These are phyloP conservation scores for Strigops habroptila DNA, from an alignment of 2,113 vertebrate genomes.

Conservation along the genomic window DNA sequence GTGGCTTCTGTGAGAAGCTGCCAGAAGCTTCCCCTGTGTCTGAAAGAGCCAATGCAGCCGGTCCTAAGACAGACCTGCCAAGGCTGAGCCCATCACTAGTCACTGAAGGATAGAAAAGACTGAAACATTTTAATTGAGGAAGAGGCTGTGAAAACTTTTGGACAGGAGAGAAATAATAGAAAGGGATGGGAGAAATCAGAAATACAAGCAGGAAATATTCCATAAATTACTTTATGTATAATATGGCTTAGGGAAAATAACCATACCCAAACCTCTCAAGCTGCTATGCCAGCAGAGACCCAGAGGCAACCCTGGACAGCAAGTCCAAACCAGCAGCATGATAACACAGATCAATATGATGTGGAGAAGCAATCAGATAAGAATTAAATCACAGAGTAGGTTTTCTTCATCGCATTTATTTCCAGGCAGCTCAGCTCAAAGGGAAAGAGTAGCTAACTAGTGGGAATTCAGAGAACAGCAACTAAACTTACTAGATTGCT, in stretches of 20 bases:
- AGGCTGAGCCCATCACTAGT: not conserved
- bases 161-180: not conserved
- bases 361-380: slow-evolving; percentile 19
- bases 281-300: not conserved
- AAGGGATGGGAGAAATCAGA: not conserved
- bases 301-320: not conserved
- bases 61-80: not conserved
- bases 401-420: slow-evolving; percentile 39
- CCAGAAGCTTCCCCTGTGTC: not conserved
- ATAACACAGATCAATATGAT: slow-evolving; percentile 17
- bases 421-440: slow-evolving; percentile 18
- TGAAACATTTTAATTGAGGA: not conserved
- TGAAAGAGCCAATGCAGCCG: not conserved
- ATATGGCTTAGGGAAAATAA: not conserved
- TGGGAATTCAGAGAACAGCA: slow-evolving; percentile 30
- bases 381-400: slow-evolving; percentile 3
- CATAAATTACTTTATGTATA: not conserved
- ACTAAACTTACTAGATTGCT: slow-evolving; percentile 8
- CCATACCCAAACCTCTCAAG: not conserved
- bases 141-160: not conserved
- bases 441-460: not conserved
- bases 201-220: not conserved
- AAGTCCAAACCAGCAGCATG: not conserved
- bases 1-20: not conserved
- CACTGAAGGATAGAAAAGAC: not conserved